Conservation (phyloP, 2,888 invertebrate genomes). For the Oligia latruncula region DNA sequence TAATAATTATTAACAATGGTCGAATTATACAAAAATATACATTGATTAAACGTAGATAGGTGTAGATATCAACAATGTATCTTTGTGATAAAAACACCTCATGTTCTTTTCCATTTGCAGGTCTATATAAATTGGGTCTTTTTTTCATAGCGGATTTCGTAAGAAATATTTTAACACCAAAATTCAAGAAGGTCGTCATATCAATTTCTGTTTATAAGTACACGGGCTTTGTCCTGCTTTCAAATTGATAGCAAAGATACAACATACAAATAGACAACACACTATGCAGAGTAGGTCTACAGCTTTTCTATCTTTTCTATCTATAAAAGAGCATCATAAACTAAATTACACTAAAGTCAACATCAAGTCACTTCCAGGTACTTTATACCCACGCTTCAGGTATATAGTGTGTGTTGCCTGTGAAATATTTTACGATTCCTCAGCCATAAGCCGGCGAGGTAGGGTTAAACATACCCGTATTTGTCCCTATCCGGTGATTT, state of each 20-base stretch:
- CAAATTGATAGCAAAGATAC: neutral
- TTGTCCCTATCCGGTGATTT: constrained; percentile 85
- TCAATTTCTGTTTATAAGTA: neutral
- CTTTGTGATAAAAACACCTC: no score
- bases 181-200: neutral
- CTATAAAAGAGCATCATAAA: constrained; percentile 7
- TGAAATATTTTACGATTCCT: constrained; percentile 88
- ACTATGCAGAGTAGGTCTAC: neutral
- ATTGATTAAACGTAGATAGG: neutral
- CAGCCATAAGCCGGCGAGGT: constrained; percentile 83
- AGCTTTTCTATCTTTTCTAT: neutral
- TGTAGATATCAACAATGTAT: neutral
- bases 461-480: constrained; percentile 80
- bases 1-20: neutral
- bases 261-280: neutral
- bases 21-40: neutral
- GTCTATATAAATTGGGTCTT: no score
- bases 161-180: neutral
- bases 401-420: constrained; percentile 77
- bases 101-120: neutral
- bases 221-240: neutral
- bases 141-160: neutral
- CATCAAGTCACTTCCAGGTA: constrained; percentile 71
- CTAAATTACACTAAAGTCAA: constrained; percentile 17
- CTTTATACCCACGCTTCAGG: constrained; percentile 63